Base-by-base conservation (phyloP, 2,113 vertebrate genomes). In the Prolemur simus region DNA sequence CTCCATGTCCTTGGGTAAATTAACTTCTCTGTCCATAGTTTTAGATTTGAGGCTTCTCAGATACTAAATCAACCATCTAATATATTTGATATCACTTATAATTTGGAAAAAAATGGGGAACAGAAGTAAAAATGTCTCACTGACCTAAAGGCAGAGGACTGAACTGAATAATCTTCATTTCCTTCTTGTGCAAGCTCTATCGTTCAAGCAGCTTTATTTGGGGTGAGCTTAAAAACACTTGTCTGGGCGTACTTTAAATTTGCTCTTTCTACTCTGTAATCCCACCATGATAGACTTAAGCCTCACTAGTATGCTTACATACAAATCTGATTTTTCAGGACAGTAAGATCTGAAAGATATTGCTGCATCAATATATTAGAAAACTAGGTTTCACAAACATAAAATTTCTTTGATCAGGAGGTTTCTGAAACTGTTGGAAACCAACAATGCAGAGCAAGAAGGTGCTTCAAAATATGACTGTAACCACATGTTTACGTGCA, bases 381-480 rank as follows among this genome's bases (percentile, higher is more conserved):
- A 92, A 90, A 87, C 71, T 49, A 21, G 45, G 20, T 66, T 96
- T 95, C 34, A 52, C 64, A 94, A 96, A 90, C 56, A 69, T 60
- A 88, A 91, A 89, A 95, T 94, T 90, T 60, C 52, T 94, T 63
- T 34, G 32, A 87, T 63, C n/a, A 27, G 15, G 37, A 95, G 27
- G 7, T 58, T 90, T 92, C 84, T 91, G 39, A 90, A 85, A 64
- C 34, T 47, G 66, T 88, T 73, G 56, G 39, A 90, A 94, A 93
- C 7, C 39, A 64, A 84, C 96, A 93, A 34, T 81, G 12, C 39
- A 92, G 6, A 73, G 2, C 10, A 87, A 58, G 54, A 93, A 89
- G 25, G 34, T 76, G 45, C 23, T 80, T 91, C 20, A 74, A 81
- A 94, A 64, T 78, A 71, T 76, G 56, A 25, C 27, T 81, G 1